These are phyloP conservation scores for Subacronicta megacephala DNA, from an alignment of 2,888 invertebrate species.

Conservation along the genomic window DNA sequence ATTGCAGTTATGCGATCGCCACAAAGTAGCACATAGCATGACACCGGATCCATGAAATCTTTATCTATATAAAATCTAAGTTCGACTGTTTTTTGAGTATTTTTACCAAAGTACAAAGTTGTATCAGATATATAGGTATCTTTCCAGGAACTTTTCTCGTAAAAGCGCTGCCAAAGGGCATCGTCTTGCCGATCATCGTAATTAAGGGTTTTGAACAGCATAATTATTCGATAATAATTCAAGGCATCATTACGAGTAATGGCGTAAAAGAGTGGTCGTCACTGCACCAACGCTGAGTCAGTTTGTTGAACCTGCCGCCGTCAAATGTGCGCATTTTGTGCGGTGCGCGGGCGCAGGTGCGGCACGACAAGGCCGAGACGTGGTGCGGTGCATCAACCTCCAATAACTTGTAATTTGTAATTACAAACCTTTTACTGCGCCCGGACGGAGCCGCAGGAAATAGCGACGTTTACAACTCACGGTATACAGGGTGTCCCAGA, in stretches of 20 bases:
- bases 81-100: conserved; percentile 39
- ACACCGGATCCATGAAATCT: conserved; percentile 17
- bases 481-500: too few species aligned
- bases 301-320: conserved; percentile 86
- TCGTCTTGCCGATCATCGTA: conserved; percentile 64
- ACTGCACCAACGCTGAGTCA: conserved; percentile 74
- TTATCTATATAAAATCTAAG: conserved; percentile 31
- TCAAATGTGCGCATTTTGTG: conserved; percentile 81
- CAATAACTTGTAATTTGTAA: conserved; percentile 87
- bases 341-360: conserved; percentile 68
- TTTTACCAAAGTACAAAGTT: conserved; percentile 51
- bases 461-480: conserved; percentile 77
- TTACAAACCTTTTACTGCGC: conserved; percentile 86
- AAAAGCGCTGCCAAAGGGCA: conserved; percentile 63
- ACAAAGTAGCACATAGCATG: background rate
- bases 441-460: conserved; percentile 81
- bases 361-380: conserved; percentile 60
- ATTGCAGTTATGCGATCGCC: too few species aligned
- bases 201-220: conserved; percentile 67
- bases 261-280: conserved; percentile 78
- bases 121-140: conserved; percentile 58
- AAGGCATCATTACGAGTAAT: conserved; percentile 80
- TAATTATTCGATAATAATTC: conserved; percentile 78
- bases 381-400: conserved; percentile 85
- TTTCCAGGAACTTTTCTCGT: conserved; percentile 63